A percentile compares a stretch with the other conserved stretches of the same genome.
These are phyloP conservation scores for Temnothorax longispinosus DNA, from an alignment of 1,140 invertebrate species.

Conservation along the genomic window DNA sequence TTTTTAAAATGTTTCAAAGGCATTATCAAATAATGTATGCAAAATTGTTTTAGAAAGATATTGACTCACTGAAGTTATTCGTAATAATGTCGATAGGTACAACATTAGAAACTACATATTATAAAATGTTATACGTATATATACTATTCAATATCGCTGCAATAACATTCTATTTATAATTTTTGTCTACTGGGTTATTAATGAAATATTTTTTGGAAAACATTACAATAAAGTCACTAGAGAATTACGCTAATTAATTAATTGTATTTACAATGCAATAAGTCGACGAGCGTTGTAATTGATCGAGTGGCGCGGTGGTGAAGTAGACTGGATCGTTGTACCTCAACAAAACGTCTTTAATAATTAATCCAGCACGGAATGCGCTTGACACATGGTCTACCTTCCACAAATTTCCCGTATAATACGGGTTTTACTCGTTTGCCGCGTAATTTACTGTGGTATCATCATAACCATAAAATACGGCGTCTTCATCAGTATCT, in stretches of 20 bases:
- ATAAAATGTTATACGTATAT: too few relatives aligned
- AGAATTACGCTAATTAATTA: constrained; percentile 11
- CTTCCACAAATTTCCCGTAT: constrained; percentile 48
- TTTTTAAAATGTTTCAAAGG: too few relatives aligned
- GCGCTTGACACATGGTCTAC: constrained; percentile 37
- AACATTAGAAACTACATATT: too few relatives aligned
- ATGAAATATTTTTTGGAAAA: neutral
- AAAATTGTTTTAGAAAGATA: too few relatives aligned
- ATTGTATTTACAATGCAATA: constrained; percentile 19
- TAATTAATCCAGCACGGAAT: constrained; percentile 51
- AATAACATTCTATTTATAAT: too few relatives aligned
- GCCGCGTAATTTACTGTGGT: constrained; percentile 31
- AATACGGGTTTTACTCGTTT: constrained; percentile 42
- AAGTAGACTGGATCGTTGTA: constrained; percentile 15
- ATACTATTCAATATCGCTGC: too few relatives aligned
- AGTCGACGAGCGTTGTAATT: constrained; percentile 26
- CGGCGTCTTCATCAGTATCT: constrained; percentile 30
- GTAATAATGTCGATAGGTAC: too few relatives aligned
- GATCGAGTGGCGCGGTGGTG: constrained; percentile 17
- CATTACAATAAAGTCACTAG: neutral
- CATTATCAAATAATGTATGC: too few relatives aligned
- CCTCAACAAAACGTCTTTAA: constrained; percentile 40
- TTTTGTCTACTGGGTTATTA: neutral
- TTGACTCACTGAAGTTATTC: too few relatives aligned
- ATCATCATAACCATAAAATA: constrained; percentile 40